These are phyloP conservation scores for Drosophila kuntzei DNA, from an alignment of 2,888 invertebrate genomes.

Conservation along the genomic window DNA sequence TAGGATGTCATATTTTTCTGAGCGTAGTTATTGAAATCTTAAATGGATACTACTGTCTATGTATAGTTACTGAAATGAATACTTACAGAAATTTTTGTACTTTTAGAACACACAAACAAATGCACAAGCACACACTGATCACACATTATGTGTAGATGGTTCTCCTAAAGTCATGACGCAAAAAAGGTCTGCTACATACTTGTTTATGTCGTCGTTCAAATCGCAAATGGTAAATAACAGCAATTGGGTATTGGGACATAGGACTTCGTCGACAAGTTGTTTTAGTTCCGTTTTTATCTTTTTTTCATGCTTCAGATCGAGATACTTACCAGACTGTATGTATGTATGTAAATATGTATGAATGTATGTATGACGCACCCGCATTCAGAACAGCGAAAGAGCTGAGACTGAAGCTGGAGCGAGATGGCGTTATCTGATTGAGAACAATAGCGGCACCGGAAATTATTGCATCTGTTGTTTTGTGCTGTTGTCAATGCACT, in stretches of 20 bases:
- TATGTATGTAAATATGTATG: conserved; percentile 4
- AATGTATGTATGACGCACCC: conserved; percentile 35
- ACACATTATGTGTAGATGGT: conserved; percentile 24
- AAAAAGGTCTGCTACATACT: conserved; percentile 14
- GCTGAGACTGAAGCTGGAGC: conserved; percentile 16
- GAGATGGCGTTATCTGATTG: conserved; percentile 76
- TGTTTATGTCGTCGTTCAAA: conserved; percentile 28
- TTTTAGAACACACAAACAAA: too few relatives aligned
- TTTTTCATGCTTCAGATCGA: conserved; percentile 16
- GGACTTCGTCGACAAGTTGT: conserved; percentile 43
- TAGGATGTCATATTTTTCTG: too few relatives aligned
- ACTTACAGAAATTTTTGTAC: too few relatives aligned
- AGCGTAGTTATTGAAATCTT: too few relatives aligned
- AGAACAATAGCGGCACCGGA: conserved; percentile 75
- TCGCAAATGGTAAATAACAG: conserved; percentile 41
- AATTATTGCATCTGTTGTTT: conserved; percentile 77
- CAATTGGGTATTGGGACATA: conserved; percentile 43
- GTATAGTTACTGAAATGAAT: too few relatives aligned
- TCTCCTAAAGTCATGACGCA: conserved; percentile 31
- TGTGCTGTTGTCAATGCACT: conserved; percentile 40
- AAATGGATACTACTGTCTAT: too few relatives aligned
- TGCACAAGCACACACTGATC: not conserved
- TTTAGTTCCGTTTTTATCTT: conserved; percentile 31
- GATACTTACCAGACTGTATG: too few relatives aligned
- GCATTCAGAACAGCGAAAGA: conserved; percentile 27